Evolutionary conservation across 2,113 vertebrate genomes (phyloP).

Genomic region (Lophochroa leadbeateri): DNA sequence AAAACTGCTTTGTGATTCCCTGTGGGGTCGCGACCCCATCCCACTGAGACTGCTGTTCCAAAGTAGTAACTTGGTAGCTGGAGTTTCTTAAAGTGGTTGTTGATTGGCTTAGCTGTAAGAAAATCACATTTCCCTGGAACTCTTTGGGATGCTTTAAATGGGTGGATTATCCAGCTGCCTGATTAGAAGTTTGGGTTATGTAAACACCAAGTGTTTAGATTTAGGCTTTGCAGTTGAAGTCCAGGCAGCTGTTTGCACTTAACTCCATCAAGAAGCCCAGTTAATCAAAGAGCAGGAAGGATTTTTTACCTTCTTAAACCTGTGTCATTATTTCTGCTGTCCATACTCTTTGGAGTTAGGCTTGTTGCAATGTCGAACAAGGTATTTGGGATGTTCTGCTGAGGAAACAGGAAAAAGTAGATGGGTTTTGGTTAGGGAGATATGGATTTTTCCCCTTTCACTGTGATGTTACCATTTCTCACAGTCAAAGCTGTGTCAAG

Average conservation of each 20-base stretch:
- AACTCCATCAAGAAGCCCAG: conserved; percentile 77
- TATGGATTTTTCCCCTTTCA: conserved; percentile 34
- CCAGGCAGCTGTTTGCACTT: conserved; percentile 84
- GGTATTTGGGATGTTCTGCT: conserved; percentile 58
- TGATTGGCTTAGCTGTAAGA: conserved; percentile 75
- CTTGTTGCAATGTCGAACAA: conserved; percentile 60
- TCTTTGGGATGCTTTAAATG: conserved; percentile 81
- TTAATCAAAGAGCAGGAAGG: conserved; percentile 82
- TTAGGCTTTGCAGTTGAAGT: conserved; percentile 80
- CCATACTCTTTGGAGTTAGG: conserved; percentile 68
- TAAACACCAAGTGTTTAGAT: conserved; percentile 83
- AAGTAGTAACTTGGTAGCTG: conserved; percentile 53
- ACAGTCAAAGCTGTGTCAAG: conserved; percentile 50
- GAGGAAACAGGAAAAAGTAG: conserved; percentile 50
- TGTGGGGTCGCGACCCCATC: conserved; percentile 39
- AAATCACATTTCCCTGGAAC: conserved; percentile 79
- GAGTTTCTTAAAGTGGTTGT: conserved; percentile 73
- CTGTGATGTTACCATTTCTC: conserved; percentile 66
- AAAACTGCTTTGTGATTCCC: conserved; percentile 65
- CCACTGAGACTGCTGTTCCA: conserved; percentile 43
- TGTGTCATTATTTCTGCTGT: conserved; percentile 77
- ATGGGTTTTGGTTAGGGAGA: conserved; percentile 54
- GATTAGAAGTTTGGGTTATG: conserved; percentile 84
- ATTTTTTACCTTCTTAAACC: conserved; percentile 77
- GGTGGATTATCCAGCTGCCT: conserved; percentile 81